Evolutionary conservation across 2,888 invertebrate species (phyloP).

Genomic region (Thelaira solivaga): DNA sequence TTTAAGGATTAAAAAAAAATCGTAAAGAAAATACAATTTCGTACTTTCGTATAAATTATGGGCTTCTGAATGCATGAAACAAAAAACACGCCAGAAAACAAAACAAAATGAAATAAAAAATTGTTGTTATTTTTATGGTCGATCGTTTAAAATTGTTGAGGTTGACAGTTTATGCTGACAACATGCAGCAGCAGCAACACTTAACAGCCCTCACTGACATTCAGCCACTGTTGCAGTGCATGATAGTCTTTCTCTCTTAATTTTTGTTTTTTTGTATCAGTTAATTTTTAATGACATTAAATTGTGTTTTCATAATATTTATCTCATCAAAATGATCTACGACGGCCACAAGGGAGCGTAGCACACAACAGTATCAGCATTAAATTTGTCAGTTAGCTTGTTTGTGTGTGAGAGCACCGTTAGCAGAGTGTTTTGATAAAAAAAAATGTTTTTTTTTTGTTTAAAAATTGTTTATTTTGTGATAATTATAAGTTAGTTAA

Average conservation of each 20-base stretch:
- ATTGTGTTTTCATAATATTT: constrained; percentile 60
- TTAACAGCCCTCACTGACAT: constrained; percentile 21
- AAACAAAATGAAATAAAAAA: too few species aligned
- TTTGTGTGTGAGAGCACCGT: neutral
- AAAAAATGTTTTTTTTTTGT: constrained; percentile 19
- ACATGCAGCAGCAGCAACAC: constrained; percentile 34
- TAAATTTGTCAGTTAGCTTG: constrained; percentile 17
- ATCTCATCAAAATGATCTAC: constrained; percentile 56
- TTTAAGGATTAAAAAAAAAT: constrained; percentile 56
- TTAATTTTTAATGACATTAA: constrained; percentile 47
- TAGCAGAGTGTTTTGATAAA: constrained; percentile 14
- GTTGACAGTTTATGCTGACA: constrained; percentile 55
- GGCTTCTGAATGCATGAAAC: constrained; percentile 32
- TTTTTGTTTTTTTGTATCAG: neutral
- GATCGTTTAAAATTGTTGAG: constrained; percentile 22
- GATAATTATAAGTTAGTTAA: constrained; percentile 57
- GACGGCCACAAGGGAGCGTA: constrained; percentile 12
- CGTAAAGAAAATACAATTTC: constrained; percentile 40
- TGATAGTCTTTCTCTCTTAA: constrained; percentile 14
- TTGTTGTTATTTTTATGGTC: neutral
- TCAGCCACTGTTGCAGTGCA: constrained; percentile 53
- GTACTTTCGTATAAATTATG: constrained; percentile 42
- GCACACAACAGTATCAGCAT: constrained; percentile 31
- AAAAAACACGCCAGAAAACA: neutral
- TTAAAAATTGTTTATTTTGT: constrained; percentile 58